Evolutionary conservation across 2,113 vertebrate genomes (phyloP).

Genomic region (Jacana jacana): DNA sequence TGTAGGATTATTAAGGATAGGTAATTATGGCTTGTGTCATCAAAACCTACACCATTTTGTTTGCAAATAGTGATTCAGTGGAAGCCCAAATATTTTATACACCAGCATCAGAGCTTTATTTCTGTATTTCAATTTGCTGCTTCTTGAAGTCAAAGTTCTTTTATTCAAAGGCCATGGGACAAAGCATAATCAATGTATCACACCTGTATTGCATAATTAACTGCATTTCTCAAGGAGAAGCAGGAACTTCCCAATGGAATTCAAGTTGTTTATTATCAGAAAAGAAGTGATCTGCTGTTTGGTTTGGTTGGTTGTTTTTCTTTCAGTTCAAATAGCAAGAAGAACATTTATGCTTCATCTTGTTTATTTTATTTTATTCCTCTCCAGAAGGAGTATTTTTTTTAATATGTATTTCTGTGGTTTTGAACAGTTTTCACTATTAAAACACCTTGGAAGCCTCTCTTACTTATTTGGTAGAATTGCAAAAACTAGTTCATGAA

Average conservation of each 20-base stretch:
- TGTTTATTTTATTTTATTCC: background rate
- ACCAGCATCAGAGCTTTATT: background rate
- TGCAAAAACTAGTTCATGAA: background rate
- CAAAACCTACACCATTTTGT: background rate
- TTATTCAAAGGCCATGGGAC: fast-evolving
- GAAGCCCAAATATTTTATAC: background rate
- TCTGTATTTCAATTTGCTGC: background rate
- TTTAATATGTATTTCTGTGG: background rate
- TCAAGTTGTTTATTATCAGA: background rate
- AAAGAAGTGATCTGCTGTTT: background rate
- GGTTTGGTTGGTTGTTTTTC: background rate
- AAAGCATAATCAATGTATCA: background rate
- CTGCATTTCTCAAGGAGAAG: background rate
- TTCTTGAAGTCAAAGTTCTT: background rate
- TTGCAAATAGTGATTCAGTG: background rate
- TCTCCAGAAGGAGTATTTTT: background rate
- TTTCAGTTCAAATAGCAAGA: background rate
- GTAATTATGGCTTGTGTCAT: background rate
- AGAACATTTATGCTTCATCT: background rate
- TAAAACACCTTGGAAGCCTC: background rate
- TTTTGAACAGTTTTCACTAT: background rate
- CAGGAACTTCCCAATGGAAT: background rate
- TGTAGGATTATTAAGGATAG: background rate
- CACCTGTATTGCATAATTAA: background rate
- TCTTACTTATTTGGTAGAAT: background rate